phyloP scores from a whole-genome alignment of 2,113 vertebrate species.

The Cranoglanis bouderius region DNA sequence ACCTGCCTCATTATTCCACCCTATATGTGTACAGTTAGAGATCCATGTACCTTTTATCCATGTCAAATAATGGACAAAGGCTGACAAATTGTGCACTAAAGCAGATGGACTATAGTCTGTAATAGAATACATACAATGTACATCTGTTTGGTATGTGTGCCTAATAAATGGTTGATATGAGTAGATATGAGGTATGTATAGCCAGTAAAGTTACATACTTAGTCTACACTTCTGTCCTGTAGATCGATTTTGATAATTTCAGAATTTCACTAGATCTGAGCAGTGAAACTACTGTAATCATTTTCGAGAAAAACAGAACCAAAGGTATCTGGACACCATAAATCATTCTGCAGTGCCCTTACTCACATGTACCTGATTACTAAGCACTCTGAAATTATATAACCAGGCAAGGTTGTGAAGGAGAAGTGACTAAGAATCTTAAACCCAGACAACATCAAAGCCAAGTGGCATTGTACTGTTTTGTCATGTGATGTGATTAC shows the following conservation, averaged over 20 bases:
- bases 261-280: not conserved
- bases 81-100: not conserved
- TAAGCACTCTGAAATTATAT: slow-evolving; percentile 57
- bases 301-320: not conserved
- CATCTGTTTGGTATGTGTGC: not conserved
- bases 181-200: not conserved
- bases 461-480: slow-evolving; percentile 49
- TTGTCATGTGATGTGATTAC: slow-evolving; percentile 41
- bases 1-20: not conserved
- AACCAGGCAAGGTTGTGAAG: slow-evolving; percentile 63
- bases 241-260: not conserved
- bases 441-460: slow-evolving; percentile 68
- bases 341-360: not conserved
- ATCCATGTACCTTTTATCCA: not conserved
- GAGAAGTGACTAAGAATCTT: slow-evolving; percentile 66
- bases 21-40: not conserved
- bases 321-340: not conserved
- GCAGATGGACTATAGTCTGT: not conserved
- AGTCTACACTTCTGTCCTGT: too few species aligned
- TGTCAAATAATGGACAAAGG: not conserved
- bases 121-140: not conserved
- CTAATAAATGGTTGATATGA: not conserved
- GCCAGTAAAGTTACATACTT: not conserved
- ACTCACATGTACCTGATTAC: slow-evolving; percentile 43
- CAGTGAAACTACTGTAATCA: not conserved